Conservation (phyloP, 1,140 invertebrate species). For the Harlomillsia oculata region DNA sequence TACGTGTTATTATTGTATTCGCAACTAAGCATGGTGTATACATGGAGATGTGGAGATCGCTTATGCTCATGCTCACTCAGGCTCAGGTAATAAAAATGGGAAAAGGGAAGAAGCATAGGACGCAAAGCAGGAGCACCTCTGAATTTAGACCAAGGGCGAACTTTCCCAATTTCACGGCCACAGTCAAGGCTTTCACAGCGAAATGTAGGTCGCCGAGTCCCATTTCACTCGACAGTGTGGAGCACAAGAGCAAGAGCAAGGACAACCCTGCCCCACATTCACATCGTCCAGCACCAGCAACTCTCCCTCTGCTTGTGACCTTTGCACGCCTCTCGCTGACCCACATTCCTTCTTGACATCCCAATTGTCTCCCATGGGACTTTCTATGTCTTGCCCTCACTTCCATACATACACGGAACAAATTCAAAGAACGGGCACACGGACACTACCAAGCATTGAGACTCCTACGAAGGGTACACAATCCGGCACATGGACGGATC, state of each 20-base stretch:
- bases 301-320: not conserved
- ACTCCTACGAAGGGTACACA: not conserved
- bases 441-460: not conserved
- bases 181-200: conserved; percentile 17
- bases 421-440: conserved; percentile 3
- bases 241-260: conserved; percentile 26
- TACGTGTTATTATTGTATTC: too few relatives aligned
- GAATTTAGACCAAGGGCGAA: conserved; percentile 23
- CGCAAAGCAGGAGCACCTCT: not conserved
- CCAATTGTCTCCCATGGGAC: too few relatives aligned
- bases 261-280: conserved; percentile 25
- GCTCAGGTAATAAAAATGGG: too few relatives aligned
- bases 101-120: too few relatives aligned
- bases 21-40: too few relatives aligned
- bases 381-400: too few relatives aligned
- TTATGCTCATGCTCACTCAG: too few relatives aligned
- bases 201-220: conserved; percentile 20
- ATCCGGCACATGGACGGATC: conserved; percentile 3
- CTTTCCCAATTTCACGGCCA: conserved; percentile 16
- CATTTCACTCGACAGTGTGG: conserved; percentile 10
- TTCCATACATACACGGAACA: too few relatives aligned
- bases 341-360: too few relatives aligned
- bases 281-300: not conserved
- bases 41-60: too few relatives aligned
- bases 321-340: too few relatives aligned